Base-by-base conservation (phyloP, 1,140 invertebrate species). In the Phthorimaea operculella region DNA sequence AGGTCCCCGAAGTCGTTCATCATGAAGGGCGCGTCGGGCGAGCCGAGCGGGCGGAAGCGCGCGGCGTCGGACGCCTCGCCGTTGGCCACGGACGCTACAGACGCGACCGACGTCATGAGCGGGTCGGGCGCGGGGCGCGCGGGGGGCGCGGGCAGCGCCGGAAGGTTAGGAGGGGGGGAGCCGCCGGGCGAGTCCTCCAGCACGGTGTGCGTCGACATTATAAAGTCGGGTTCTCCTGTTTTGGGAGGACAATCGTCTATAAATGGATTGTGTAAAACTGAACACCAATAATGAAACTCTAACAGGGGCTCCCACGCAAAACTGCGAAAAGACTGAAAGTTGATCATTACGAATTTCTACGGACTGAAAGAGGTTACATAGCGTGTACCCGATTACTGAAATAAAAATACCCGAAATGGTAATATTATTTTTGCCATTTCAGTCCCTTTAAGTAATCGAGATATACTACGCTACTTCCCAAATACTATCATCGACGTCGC, bases 201-300 rank as follows among this genome's bases (percentile, higher is more conserved):
- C 52, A 98, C 92, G 50, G 94, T 94, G 83, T 96, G 94, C 47
- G 94, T 94, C 48, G 95, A 93, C 92, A 97, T 96, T 58, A 98
- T 93, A 81, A 96, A 96, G 72, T 96, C 94, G 52, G 88, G 87
- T 60, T 95, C 93, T 59, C 87, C 88, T 54, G 88, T 88, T 58
- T 90, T 88, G 45, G 89, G 87, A 28, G 21, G 21, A 28, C 21
- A 28, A 28, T 28, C 21, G 21, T 28, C 21, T 28, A 28, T 28
- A 28, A 28, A 28, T 28, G 2, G 21, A 28, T 28, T 28, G 21
- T 4, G 21, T 28, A 28, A 28, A 28, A 28, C 21, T 28, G 21
- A 28, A 28, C 21, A 28, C 21, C 2, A 28, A 28, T 4, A 28
- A 28, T 4, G 2, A 6, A 4, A 28, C 21, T 28, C n/a, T n/a